Evolutionary conservation across 2,888 invertebrate genomes (phyloP).

Genomic region (Drosophila antonietae): DNA sequence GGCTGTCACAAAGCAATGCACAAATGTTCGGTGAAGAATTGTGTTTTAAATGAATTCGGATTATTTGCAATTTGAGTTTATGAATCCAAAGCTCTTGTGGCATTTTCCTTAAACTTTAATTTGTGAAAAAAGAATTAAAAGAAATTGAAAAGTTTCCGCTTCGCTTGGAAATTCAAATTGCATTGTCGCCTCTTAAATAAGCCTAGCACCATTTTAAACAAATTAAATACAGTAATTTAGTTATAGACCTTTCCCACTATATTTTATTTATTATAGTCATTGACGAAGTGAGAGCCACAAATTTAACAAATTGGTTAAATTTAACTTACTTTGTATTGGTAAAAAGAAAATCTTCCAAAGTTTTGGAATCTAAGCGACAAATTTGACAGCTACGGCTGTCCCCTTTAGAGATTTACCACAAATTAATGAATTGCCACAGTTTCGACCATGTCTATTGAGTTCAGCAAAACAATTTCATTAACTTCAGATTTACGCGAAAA

Average conservation of each 20-base stretch:
- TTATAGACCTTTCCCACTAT: too few relatives aligned
- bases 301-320: too few relatives aligned
- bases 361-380: too few relatives aligned
- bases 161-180: slow-evolving; percentile 54
- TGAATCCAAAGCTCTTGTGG: slow-evolving; percentile 41
- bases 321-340: too few relatives aligned
- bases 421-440: slow-evolving; percentile 13
- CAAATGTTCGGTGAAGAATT: slow-evolving; percentile 62
- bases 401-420: too few relatives aligned
- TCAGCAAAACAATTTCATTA: slow-evolving; percentile 78
- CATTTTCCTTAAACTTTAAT: slow-evolving; percentile 32
- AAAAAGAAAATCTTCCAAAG: too few relatives aligned
- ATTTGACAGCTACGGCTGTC: too few relatives aligned
- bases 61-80: slow-evolving; percentile 64
- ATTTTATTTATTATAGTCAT: too few relatives aligned
- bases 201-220: slow-evolving; percentile 3
- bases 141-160: slow-evolving; percentile 53
- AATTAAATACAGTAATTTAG: neutral
- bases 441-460: slow-evolving; percentile 58
- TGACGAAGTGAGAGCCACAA: too few relatives aligned
- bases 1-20: slow-evolving; percentile 54
- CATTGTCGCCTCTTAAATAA: slow-evolving; percentile 41
- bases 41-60: slow-evolving; percentile 72
- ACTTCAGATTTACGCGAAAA: slow-evolving; percentile 78
- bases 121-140: slow-evolving; percentile 35